Conservation (phyloP, 2,797 vertebrate genomes). For the Limnodromus scolopaceus region DNA sequence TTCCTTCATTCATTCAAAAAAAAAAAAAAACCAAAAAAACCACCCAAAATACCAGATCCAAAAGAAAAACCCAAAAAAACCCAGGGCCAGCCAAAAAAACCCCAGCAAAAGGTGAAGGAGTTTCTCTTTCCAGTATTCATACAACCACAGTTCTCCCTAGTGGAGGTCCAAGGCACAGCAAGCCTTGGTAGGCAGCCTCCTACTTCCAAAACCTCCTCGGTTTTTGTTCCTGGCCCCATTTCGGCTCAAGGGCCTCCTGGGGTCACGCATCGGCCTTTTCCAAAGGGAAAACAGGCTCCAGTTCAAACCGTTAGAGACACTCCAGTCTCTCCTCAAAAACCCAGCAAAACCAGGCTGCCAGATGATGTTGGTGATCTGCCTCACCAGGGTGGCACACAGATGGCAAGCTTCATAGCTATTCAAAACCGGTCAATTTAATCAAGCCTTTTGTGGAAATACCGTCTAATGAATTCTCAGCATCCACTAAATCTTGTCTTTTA, state of each 20-base stretch:
- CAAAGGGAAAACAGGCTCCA: conserved; percentile 1
- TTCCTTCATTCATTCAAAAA: background rate
- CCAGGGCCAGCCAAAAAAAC: background rate
- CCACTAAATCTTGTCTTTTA: background rate
- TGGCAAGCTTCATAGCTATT: background rate
- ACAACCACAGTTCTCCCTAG: conserved; percentile 71
- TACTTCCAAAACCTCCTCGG: too few relatives aligned
- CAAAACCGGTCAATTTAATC: background rate
- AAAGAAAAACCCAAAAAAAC: background rate
- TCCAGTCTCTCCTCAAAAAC: background rate
- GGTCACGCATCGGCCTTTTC: background rate
- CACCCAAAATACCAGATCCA: background rate
- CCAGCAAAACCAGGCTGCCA: background rate
- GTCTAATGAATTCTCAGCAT: background rate
- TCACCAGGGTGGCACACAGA: background rate
- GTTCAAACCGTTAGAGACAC: background rate
- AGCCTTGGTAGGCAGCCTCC: background rate
- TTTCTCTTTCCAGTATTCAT: conserved; percentile 38
- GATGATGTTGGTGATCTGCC: background rate
- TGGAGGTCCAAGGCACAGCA: conserved; percentile 58
- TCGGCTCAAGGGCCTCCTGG: background rate
- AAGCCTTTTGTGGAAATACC: background rate
- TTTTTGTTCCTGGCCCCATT: background rate
- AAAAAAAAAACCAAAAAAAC: too few relatives aligned
- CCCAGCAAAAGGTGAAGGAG: background rate